Conservation (phyloP, 2,113 vertebrate genomes). For the Tupaia chinensis region DNA sequence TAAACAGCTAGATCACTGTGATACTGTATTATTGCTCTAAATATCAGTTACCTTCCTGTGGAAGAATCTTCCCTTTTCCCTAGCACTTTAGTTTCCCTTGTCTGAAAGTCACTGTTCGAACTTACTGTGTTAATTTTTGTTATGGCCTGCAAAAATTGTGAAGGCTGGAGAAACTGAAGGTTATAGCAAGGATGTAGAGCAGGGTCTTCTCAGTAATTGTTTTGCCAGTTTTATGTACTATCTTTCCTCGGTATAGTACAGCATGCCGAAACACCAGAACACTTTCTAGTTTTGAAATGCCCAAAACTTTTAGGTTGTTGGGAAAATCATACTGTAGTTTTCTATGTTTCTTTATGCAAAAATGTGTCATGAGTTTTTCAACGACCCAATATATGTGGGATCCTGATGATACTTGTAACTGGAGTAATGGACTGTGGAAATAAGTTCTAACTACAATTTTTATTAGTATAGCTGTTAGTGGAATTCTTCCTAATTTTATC, state of each 20-base stretch:
- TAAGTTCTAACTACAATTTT: background rate
- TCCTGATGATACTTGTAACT: background rate
- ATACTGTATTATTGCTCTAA: background rate
- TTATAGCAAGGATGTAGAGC: background rate
- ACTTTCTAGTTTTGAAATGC: constrained; percentile 33
- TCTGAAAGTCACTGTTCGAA: background rate
- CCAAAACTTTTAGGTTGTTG: no score
- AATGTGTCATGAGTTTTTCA: no score
- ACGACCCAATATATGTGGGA: background rate
- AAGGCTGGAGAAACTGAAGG: constrained; percentile 1
- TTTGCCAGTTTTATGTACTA: background rate
- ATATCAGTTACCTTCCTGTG: background rate
- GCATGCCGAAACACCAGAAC: background rate
- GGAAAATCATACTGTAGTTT: no score
- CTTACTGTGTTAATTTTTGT: background rate
- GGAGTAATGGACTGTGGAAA: background rate
- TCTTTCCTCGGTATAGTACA: constrained; percentile 15
- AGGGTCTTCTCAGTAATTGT: background rate
- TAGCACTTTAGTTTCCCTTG: background rate
- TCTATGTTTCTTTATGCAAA: no score
- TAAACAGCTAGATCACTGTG: background rate
- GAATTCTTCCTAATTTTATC: background rate
- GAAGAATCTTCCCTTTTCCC: background rate
- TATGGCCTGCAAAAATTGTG: background rate
- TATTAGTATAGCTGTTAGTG: background rate